Conservation (phyloP, 2,113 vertebrate genomes). For the Stegastes partitus region DNA sequence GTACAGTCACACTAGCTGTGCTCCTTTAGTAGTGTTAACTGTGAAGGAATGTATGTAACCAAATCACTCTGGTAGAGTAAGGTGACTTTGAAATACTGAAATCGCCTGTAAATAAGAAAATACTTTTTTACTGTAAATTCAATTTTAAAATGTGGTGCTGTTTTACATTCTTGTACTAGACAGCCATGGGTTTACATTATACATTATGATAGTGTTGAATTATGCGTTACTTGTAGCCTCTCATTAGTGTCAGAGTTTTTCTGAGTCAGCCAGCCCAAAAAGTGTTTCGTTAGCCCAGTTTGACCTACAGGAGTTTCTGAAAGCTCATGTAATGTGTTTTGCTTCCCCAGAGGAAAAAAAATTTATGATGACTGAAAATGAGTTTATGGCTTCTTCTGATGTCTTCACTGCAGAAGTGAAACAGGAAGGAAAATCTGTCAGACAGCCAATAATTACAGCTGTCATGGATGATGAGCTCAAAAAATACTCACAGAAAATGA, state of each 20-base stretch:
- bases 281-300: background rate
- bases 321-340: background rate
- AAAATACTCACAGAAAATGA: conserved; percentile 15
- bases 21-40: background rate
- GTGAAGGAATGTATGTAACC: background rate
- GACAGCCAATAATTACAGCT: conserved; percentile 12
- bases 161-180: conserved; percentile 5
- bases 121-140: background rate
- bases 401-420: conserved; percentile 3
- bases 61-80: background rate
- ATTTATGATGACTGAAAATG: background rate
- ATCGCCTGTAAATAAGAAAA: background rate
- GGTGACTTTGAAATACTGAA: background rate
- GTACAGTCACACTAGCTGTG: background rate
- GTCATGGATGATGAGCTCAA: background rate
- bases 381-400: background rate
- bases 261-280: background rate
- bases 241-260: background rate
- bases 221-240: background rate
- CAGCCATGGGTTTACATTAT: background rate
- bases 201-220: background rate
- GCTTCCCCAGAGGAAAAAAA: background rate
- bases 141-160: background rate
- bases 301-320: background rate
- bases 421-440: background rate